phyloP scores from a whole-genome alignment of 2,797 vertebrate genomes.

The Carduelis carduelis region DNA sequence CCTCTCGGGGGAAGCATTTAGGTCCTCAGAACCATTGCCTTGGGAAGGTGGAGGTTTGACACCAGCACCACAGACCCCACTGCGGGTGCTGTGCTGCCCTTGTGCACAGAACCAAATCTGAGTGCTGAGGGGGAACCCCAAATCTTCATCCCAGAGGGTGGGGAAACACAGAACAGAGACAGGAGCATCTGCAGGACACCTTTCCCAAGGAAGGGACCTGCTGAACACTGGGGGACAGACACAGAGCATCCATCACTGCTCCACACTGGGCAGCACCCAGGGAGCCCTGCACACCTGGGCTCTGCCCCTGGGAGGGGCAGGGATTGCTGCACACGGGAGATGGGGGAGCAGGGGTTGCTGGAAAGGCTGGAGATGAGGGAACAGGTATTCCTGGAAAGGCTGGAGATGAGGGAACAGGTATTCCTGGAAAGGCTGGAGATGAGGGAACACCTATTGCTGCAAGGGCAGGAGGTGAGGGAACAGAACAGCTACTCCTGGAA shows the following conservation, averaged over 20 bases:
- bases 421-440: background rate
- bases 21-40: background rate
- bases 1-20: background rate
- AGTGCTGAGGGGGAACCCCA: accelerated
- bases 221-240: accelerated
- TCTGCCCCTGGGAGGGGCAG: background rate
- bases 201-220: background rate
- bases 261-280: accelerated
- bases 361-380: background rate
- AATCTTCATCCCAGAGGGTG: background rate
- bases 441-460: background rate
- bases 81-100: background rate
- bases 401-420: background rate
- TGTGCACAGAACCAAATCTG: background rate
- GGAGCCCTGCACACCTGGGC: accelerated
- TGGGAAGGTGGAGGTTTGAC: background rate
- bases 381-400: background rate
- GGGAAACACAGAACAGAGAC: background rate
- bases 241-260: accelerated
- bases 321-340: background rate
- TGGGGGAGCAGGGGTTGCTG: background rate
- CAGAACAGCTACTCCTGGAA: background rate
- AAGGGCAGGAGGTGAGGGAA: too few relatives aligned
- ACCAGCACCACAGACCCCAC: accelerated
- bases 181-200: background rate